Percentiles rank a stretch among this genome's conserved stretches.
phyloP scores from a whole-genome alignment of 2,888 invertebrate genomes.

The Luperina testacea region DNA sequence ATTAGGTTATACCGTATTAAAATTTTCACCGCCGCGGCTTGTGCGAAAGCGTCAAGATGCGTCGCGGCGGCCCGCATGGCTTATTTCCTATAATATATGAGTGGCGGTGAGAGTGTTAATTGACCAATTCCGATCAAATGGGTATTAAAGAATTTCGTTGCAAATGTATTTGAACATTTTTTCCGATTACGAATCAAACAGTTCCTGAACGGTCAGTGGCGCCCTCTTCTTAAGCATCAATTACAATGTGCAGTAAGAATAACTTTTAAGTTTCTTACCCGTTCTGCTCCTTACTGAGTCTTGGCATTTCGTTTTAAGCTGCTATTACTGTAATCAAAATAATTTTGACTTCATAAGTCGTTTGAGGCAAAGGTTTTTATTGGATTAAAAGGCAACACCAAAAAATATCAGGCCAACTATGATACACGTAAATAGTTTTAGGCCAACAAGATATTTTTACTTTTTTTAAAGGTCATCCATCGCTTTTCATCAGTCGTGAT shows the following conservation, averaged over 20 bases:
- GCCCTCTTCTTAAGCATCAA: neutral
- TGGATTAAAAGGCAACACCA: neutral
- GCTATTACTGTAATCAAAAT: constrained; percentile 60
- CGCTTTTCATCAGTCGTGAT: no score
- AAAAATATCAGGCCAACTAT: neutral
- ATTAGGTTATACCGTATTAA: neutral
- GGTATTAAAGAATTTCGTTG: neutral
- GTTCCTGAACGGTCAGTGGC: neutral
- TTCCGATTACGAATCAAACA: neutral
- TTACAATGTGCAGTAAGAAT: constrained; percentile 22
- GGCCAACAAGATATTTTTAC: neutral
- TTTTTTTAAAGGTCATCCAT: neutral
- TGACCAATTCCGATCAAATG: neutral
- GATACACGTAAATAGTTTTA: neutral
- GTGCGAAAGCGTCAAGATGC: no score
- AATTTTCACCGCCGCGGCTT: no score
- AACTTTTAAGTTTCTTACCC: constrained; percentile 43
- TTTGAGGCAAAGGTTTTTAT: neutral
- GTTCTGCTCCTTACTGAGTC: constrained; percentile 52
- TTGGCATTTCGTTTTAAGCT: constrained; percentile 55
- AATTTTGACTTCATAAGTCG: constrained; percentile 41
- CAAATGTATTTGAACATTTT: neutral
- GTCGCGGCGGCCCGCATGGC: no score
- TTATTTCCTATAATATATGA: no score
- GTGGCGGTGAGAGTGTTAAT: neutral